phyloP scores from a whole-genome alignment of 2,113 vertebrate genomes.

The Heterochromis multidens region DNA sequence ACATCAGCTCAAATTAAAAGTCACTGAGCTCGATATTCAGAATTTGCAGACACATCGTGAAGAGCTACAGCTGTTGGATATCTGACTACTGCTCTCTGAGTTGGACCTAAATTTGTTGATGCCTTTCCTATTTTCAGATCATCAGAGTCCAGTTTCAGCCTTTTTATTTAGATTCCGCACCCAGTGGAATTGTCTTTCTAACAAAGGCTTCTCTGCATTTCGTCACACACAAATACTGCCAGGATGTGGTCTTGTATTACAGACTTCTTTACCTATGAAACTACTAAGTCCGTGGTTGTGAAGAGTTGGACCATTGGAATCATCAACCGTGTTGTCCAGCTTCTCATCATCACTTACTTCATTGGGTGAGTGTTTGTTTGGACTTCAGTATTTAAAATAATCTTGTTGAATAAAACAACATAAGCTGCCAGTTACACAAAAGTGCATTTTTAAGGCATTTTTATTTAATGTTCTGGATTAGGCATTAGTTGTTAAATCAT shows the following conservation, averaged over 20 bases:
- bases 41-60: neutral
- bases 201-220: neutral
- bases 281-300: slow-evolving; percentile 92
- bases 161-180: neutral
- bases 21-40: neutral
- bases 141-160: neutral
- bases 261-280: slow-evolving; percentile 93
- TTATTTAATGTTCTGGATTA: neutral
- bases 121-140: neutral
- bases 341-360: slow-evolving; percentile 93
- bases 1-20: neutral
- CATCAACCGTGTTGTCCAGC: slow-evolving; percentile 88
- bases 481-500: neutral
- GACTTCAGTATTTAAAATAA: neutral
- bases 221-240: neutral
- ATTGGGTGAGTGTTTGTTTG: slow-evolving; percentile 69
- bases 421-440: neutral
- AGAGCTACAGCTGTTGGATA: neutral
- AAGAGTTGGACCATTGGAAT: slow-evolving; percentile 94
- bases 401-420: neutral
- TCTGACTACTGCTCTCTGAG: neutral
- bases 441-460: neutral
- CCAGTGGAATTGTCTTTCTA: neutral
- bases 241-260: slow-evolving; percentile 82
- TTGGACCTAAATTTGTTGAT: neutral